Base-by-base conservation (phyloP, 2,888 invertebrate genomes). In the Mythimna loreyi region DNA sequence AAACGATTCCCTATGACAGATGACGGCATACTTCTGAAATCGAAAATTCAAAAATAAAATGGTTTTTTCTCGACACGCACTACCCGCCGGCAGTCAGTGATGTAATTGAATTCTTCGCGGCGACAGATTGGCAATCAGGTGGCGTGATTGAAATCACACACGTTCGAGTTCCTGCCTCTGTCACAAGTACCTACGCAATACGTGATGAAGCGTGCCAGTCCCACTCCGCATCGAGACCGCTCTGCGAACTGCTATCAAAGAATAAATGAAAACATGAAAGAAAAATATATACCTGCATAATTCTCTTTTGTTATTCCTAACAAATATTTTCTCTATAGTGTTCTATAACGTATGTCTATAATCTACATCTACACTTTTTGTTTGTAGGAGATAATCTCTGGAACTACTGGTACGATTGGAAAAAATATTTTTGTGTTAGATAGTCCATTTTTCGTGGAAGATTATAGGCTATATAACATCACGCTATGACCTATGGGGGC, bases 51-150 rank as follows among this genome's bases (percentile, higher is more conserved):
- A 33, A 45, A 52, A 50, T 45, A 11, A 19, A 50, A 40, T 58
- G 21, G 33, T 55, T 30, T 45, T 23, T 28, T 0, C 49, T 3
- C 11, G 4, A 30, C 25, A 25, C 60, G 56, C 66, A 74, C 50
- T 43, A 16, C 56, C 75, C 75, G 59, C 36, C 28, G 72, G 80
- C 60, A 57, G n/a, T 61, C 21, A 45, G 64, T 50, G 63, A 52
- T 40, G 77, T 80, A 82, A 85, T 85, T 25, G 28, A 45, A 72
- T 83, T 67, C 28, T 58, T 80, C 55, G 62, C 67, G 60, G 60
- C 67, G 68, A 69, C 82, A 80, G 86, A 89, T 89, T 89, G 88
- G 83, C 90, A 89, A 89, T 89, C 85, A 86, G 72, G 68, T 67
- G 53, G 33, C 55, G 56, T 85, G 83, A 87, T 85, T 81, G 84